These are phyloP conservation scores for Chaitophorus viminalis DNA, from an alignment of 2,888 invertebrate species.

Conservation along the genomic window DNA sequence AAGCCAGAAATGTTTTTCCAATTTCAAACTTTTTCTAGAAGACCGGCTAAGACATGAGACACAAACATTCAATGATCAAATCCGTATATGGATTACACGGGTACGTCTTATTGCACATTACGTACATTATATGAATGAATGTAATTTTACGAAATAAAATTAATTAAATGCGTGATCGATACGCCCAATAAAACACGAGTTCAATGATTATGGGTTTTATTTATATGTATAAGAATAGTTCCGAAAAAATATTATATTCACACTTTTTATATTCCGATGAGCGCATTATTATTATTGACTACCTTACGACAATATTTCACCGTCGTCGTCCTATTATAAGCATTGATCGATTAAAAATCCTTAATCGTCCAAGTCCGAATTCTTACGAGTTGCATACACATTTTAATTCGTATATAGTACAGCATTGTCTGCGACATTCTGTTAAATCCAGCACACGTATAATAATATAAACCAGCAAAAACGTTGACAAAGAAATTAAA, in stretches of 20 bases:
- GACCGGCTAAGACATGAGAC: background rate
- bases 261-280: constrained; percentile 5
- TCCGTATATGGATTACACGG: background rate
- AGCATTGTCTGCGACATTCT: background rate
- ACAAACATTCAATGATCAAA: background rate
- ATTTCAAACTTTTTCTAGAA: background rate
- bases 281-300: too few relatives aligned
- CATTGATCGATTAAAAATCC: background rate
- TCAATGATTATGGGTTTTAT: background rate
- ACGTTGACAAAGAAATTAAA: too few relatives aligned
- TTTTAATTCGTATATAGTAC: background rate
- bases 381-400: constrained; percentile 1
- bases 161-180: background rate
- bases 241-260: background rate
- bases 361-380: background rate
- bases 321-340: background rate
- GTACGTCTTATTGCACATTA: too few relatives aligned
- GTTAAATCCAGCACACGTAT: too few relatives aligned
- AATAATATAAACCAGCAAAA: too few relatives aligned
- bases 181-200: background rate
- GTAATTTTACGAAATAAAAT: background rate
- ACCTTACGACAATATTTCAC: background rate
- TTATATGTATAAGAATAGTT: background rate
- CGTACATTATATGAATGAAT: background rate
- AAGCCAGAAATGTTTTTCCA: background rate